Evolutionary conservation across 2,888 invertebrate species (phyloP).

Genomic region (Leptarthrus brevirostris): DNA sequence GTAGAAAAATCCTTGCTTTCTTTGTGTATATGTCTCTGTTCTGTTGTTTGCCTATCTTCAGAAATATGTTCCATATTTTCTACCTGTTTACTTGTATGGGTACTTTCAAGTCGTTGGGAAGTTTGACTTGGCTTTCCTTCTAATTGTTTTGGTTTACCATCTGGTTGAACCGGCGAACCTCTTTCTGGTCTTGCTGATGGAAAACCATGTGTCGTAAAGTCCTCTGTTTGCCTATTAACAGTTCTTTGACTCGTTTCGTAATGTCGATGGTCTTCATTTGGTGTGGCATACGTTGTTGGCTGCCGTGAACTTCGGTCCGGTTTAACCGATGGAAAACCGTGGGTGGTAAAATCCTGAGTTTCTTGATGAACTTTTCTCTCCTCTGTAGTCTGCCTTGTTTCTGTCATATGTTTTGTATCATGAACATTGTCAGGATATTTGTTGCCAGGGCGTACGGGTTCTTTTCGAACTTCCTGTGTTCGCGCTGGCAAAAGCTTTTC

Average conservation of each 20-base stretch:
- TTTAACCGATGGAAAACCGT: slow-evolving; percentile 48
- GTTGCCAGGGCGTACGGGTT: neutral
- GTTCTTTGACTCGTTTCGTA: slow-evolving; percentile 22
- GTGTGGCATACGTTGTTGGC: slow-evolving; percentile 6
- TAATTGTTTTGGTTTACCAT: neutral
- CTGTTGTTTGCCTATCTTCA: slow-evolving; percentile 5
- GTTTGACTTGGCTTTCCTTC: neutral
- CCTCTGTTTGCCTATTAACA: neutral
- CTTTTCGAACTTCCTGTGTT: neutral
- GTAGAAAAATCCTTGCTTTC: slow-evolving; percentile 18
- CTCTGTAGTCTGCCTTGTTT: slow-evolving; percentile 6
- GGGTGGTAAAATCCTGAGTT: slow-evolving; percentile 13
- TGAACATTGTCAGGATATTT: neutral
- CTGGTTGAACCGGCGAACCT: neutral
- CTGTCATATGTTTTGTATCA: neutral
- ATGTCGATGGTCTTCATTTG: slow-evolving; percentile 46
- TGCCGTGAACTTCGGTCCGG: neutral
- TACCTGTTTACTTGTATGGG: neutral
- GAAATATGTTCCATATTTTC: neutral
- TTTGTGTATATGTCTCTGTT: neutral
- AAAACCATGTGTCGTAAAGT: slow-evolving; percentile 44
- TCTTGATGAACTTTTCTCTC: neutral
- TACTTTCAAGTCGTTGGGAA: neutral
- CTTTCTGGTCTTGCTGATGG: slow-evolving; percentile 24
- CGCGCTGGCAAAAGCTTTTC: neutral